Evolutionary conservation across 2,797 vertebrate genomes (phyloP).

Genomic region (Thripadectes ignobilis): DNA sequence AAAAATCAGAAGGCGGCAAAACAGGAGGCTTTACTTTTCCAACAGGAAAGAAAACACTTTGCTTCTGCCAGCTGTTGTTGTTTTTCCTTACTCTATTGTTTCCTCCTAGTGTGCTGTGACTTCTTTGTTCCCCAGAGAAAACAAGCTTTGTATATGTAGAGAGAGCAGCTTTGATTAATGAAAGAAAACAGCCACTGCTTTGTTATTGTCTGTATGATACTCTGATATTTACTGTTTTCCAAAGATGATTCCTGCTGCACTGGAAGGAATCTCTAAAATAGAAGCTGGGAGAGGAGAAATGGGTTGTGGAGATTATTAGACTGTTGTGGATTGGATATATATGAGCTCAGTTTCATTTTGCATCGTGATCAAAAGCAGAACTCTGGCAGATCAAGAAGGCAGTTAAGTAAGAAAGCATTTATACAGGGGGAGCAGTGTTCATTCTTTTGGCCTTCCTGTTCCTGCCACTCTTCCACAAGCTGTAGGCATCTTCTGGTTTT

Average conservation of each 20-base stretch:
- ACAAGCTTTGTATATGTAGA: conserved; percentile 27
- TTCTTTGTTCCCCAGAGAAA: conserved; percentile 57
- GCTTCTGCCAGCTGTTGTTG: conserved; percentile 58
- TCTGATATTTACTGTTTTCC: background rate
- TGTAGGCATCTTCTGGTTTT: background rate
- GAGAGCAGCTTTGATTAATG: conserved; percentile 44
- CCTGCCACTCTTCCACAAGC: background rate
- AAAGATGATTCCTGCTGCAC: background rate
- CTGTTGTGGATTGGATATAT: background rate
- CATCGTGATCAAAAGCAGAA: background rate
- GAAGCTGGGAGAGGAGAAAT: background rate
- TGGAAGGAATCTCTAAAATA: background rate
- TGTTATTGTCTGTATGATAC: conserved; percentile 12
- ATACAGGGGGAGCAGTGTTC: background rate
- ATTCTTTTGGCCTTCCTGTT: background rate
- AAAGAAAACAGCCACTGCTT: conserved; percentile 50
- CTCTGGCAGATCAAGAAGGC: background rate
- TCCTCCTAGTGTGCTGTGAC: conserved; percentile 4
- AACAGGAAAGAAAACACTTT: conserved; percentile 60
- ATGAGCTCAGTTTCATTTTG: background rate
- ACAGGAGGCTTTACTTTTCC: conserved; percentile 31
- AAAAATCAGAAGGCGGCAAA: background rate
- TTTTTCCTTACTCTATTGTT: conserved; percentile 59
- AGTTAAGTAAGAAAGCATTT: background rate
- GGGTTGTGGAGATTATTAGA: background rate